Conservation (phyloP, 1,140 invertebrate genomes). For the Idris sp. region DNA sequence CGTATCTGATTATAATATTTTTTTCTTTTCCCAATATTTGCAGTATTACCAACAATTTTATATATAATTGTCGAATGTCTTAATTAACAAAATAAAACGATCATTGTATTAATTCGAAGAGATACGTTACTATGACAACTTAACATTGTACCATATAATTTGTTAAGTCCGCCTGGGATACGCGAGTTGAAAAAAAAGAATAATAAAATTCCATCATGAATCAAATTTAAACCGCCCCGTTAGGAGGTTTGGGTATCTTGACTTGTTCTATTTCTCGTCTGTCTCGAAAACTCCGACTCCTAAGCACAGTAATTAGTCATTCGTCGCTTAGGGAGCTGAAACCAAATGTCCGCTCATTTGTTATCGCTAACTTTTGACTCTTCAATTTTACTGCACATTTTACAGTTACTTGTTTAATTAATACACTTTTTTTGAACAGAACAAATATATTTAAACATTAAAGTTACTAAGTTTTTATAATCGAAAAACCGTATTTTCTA, state of each 20-base stretch:
- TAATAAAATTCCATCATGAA: conserved; percentile 64
- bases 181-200: conserved; percentile 30
- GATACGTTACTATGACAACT: neutral
- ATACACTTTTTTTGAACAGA: no score
- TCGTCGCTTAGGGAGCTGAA: conserved; percentile 37
- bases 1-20: no score
- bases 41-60: no score
- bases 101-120: neutral
- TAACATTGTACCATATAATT: conserved; percentile 13
- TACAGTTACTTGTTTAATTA: no score
- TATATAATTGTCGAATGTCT: no score
- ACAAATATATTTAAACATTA: no score
- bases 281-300: conserved; percentile 48
- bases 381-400: no score
- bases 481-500: no score
- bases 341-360: conserved; percentile 33
- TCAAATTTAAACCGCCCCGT: conserved; percentile 73
- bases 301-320: conserved; percentile 71
- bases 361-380: no score
- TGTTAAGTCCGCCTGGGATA: conserved; percentile 10
- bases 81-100: no score
- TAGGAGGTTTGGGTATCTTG: conserved; percentile 61
- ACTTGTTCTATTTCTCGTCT: conserved; percentile 47
- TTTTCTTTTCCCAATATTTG: no score
- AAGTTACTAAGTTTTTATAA: no score